Conservation (phyloP, 2,888 invertebrate species). For the Drosophila hawaiiensis region DNA sequence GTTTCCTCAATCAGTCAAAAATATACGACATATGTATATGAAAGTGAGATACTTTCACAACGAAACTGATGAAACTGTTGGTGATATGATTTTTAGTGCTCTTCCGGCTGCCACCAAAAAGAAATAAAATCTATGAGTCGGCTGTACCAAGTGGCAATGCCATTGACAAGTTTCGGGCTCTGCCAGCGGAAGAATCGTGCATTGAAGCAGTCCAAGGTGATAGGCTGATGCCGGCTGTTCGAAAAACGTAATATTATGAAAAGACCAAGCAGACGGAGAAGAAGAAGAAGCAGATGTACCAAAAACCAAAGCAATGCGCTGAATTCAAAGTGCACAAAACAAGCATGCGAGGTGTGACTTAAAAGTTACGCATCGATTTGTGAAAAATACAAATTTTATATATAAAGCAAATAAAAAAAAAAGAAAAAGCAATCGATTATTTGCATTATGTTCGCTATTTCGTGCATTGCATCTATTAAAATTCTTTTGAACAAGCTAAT, state of each 20-base stretch:
- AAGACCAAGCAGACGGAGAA: neutral
- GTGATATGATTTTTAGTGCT: conserved; percentile 19
- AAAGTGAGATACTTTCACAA: conserved; percentile 17
- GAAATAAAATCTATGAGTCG: conserved; percentile 29
- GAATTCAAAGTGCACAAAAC: conserved; percentile 42
- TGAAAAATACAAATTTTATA: neutral
- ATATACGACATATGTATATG: conserved; percentile 1
- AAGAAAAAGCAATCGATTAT: neutral
- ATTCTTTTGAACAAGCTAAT: neutral
- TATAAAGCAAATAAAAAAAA: neutral
- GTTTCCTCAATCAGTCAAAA: conserved; percentile 26
- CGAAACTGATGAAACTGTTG: conserved; percentile 11
- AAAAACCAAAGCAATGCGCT: conserved; percentile 41
- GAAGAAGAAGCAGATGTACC: conserved; percentile 26
- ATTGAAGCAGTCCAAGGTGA: conserved; percentile 57
- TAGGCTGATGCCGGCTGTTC: conserved; percentile 54
- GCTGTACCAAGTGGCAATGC: conserved; percentile 63
- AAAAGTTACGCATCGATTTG: neutral
- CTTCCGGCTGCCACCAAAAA: conserved; percentile 43
- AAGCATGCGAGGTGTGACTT: conserved; percentile 41
- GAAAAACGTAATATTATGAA: conserved; percentile 49
- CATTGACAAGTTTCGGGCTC: conserved; percentile 57
- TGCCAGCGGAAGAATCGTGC: conserved; percentile 24
- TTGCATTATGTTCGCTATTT: neutral
- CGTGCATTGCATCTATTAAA: no score